Evolutionary conservation across 2,888 invertebrate genomes (phyloP).

Genomic region (Fissipunctia ypsillon): DNA sequence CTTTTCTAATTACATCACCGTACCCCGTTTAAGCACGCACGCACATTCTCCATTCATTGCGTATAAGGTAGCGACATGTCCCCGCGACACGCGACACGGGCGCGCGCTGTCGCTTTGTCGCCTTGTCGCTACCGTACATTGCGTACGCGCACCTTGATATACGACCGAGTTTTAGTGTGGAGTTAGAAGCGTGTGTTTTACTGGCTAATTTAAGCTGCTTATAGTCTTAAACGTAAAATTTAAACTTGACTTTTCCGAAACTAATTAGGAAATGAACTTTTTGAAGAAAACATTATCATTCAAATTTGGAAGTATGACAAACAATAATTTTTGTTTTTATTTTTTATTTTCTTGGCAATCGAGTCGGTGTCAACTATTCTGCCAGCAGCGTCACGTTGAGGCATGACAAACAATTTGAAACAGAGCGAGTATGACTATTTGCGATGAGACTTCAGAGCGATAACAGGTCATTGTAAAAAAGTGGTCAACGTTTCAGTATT

Average conservation of each 20-base stretch:
- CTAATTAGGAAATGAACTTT: not conserved
- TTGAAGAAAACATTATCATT: too few relatives aligned
- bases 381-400: too few relatives aligned
- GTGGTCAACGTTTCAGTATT: not conserved
- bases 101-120: constrained; percentile 62
- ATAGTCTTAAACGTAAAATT: not conserved
- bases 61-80: constrained; percentile 81
- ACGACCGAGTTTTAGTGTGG: constrained; percentile 43
- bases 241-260: not conserved
- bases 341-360: too few relatives aligned
- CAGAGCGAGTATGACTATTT: not conserved
- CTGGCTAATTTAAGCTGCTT: constrained; percentile 21
- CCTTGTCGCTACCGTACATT: constrained; percentile 66
- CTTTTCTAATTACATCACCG: constrained; percentile 71
- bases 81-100: constrained; percentile 71
- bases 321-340: too few relatives aligned
- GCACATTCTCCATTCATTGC: constrained; percentile 73
- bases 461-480: not conserved
- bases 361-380: too few relatives aligned
- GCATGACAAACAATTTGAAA: not conserved
- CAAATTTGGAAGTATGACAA: not conserved
- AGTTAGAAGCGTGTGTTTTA: constrained; percentile 26
- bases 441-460: too few relatives aligned
- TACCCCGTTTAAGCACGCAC: constrained; percentile 67
- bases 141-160: constrained; percentile 64